A percentile compares a stretch with the other conserved stretches of the same genome.
Evolutionary conservation across 2,113 vertebrate genomes (phyloP).

Genomic region (Oriolus oriolus): DNA sequence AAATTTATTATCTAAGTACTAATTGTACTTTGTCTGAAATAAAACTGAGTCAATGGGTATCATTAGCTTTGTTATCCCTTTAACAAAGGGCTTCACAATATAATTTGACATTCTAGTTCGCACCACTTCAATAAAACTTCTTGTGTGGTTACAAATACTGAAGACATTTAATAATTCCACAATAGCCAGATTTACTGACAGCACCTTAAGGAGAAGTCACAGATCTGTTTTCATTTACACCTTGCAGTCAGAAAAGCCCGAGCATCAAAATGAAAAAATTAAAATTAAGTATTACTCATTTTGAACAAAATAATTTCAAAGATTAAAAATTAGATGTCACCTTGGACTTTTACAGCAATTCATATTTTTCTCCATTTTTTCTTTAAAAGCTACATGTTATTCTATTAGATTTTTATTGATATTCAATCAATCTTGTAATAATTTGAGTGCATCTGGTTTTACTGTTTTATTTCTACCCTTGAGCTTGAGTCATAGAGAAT

Average conservation of each 20-base stretch:
- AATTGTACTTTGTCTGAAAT: not conserved
- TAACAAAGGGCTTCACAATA: not conserved
- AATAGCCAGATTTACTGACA: not conserved
- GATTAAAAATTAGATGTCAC: not conserved
- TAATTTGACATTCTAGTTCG: not conserved
- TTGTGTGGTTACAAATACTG: not conserved
- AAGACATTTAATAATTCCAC: not conserved
- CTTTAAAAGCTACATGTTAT: not conserved
- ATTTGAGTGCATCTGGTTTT: not conserved
- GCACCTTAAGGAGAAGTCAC: not conserved
- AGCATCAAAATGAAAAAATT: not conserved
- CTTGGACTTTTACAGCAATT: not conserved
- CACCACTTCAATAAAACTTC: not conserved
- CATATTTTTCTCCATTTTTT: not conserved
- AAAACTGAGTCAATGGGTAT: not conserved
- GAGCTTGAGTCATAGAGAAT: not conserved
- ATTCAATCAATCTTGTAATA: not conserved
- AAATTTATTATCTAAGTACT: not conserved
- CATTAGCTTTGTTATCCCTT: not conserved
- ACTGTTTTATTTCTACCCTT: not conserved
- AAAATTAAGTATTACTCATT: not conserved
- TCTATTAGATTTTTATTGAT: conserved; percentile 15
- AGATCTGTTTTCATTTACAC: not conserved
- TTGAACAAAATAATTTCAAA: not conserved
- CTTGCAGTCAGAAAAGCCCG: not conserved